These are phyloP conservation scores for Gila orcuttii DNA, from an alignment of 2,113 vertebrate genomes.

Conservation along the genomic window DNA sequence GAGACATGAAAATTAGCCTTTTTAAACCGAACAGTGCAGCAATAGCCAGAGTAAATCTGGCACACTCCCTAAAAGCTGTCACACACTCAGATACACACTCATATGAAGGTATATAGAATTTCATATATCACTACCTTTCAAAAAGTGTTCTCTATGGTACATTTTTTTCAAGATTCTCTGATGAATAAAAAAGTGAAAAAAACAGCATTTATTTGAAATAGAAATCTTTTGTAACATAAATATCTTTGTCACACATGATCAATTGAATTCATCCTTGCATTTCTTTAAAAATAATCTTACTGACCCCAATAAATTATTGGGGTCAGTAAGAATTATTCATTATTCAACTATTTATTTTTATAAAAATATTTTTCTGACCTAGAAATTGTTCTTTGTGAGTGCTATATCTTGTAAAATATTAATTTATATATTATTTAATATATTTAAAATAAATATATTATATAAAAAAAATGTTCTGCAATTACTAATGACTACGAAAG, in stretches of 20 bases:
- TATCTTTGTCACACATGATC: background rate
- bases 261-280: background rate
- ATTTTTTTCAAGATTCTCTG: background rate
- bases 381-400: background rate
- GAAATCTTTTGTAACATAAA: background rate
- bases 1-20: constrained; percentile 21
- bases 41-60: background rate
- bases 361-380: background rate
- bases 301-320: background rate
- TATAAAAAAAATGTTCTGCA: too few species aligned
- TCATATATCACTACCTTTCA: background rate
- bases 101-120: background rate
- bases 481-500: background rate
- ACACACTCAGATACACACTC: background rate
- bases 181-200: background rate
- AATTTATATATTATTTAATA: background rate
- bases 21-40: background rate
- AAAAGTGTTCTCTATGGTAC: background rate
- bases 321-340: too few species aligned
- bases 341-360: background rate
- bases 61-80: background rate
- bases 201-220: background rate
- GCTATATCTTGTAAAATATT: background rate
- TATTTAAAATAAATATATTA: background rate
- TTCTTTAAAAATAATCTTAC: background rate